Base-by-base conservation (phyloP, 1,140 invertebrate species). In the Babylonia areolata region DNA sequence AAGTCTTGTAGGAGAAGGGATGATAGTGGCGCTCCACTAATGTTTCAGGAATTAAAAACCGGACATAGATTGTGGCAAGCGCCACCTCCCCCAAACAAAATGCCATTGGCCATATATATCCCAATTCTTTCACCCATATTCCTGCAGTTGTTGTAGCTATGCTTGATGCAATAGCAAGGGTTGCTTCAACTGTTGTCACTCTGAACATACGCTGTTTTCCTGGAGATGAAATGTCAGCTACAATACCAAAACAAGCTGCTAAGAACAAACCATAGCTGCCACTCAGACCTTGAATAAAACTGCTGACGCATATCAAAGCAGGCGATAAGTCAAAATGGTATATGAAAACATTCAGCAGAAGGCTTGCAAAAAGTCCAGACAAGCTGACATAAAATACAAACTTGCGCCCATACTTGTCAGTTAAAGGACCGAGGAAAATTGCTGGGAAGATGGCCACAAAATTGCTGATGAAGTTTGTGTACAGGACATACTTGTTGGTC, bases 221-320 rank as follows among this genome's bases (percentile, higher is more conserved):
- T 23, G 12, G 23, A 46, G 33, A 31, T 46, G 82, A 75, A 46
- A 84, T 46, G 69, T 84, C 82, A n/a, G 82, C 82, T 9, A 75
- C 69, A 6, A 84, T 75, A n/a, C 82, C 82, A 84, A 84, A 84
- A 84, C 82, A 33, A 23, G 82, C 82, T 42, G 69, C 82, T 35
- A 84, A 35, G 20, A 73, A 84, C 2, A 84, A 51, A 1, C 82
- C 82, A 84, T 73, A 84, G 23, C 69, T 75, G 12, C 82, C 82
- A 75, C 64, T 84, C n/a, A 84, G 69, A n/a, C 82, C 82, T 46
- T 73, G 58, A 42, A 84, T n/a, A 73, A 46, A 35, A 84, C 37
- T 73, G 11, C 37, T 46, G 3, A 84, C 1, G n/a, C 33, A 75
- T 6, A 84, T 11, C 69, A 84, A n/a, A 12, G 64, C 40, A 9